Percentiles rank a stretch among this genome's conserved stretches.
Evolutionary conservation across 2,113 vertebrate genomes (phyloP).

Genomic region (Oplegnathus fasciatus): DNA sequence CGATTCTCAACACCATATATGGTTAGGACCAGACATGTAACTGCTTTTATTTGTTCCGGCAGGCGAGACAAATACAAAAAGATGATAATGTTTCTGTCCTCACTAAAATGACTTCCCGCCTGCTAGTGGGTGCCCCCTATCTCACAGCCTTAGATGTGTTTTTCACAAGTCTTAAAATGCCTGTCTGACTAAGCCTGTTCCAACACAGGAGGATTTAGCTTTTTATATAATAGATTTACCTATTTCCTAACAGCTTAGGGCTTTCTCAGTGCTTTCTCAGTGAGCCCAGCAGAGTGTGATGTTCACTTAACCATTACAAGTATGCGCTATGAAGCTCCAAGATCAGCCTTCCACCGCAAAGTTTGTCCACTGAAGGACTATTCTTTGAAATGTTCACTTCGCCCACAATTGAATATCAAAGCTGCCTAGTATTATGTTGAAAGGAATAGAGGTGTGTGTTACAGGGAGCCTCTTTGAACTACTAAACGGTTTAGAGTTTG

Average conservation of each 20-base stretch:
- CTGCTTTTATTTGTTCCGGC: constrained; percentile 5
- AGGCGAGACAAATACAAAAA: background rate
- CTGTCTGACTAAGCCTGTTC: constrained; percentile 67
- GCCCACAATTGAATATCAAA: constrained; percentile 32
- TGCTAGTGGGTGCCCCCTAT: constrained; percentile 4
- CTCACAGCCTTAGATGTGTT: constrained; percentile 26
- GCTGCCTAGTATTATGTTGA: background rate
- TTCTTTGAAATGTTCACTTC: constrained; percentile 25
- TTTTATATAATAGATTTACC: constrained; percentile 79
- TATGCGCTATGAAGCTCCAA: background rate
- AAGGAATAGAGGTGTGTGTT: constrained; percentile 17
- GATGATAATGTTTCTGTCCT: background rate
- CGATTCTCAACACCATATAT: background rate
- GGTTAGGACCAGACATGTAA: background rate
- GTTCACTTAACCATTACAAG: constrained; percentile 46
- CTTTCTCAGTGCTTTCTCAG: constrained; percentile 60
- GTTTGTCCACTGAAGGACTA: constrained; percentile 30
- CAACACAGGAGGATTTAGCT: constrained; percentile 57
- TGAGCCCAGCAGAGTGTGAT: constrained; percentile 60
- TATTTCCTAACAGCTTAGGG: constrained; percentile 61
- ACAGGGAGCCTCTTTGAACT: constrained; percentile 28
- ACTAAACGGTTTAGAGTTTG: constrained; percentile 27
- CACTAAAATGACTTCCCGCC: constrained; percentile 1
- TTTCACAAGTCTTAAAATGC: constrained; percentile 67
- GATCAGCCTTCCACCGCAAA: constrained; percentile 22